Conservation (phyloP, 2,888 invertebrate genomes). For the Phortica magna region DNA sequence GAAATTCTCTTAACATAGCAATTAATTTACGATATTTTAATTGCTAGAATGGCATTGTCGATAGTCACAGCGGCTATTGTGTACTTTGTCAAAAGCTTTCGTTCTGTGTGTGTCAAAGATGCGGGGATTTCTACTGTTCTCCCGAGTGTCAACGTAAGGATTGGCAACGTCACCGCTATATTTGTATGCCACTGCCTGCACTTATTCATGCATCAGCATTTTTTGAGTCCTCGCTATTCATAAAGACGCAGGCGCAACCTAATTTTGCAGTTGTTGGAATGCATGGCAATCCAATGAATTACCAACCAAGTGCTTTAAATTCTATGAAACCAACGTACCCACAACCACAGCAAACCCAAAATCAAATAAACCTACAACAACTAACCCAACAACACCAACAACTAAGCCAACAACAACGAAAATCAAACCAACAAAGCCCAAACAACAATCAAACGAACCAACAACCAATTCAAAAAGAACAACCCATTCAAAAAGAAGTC, state of each 20-base stretch:
- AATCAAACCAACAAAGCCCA: neutral
- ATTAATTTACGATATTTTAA: no score
- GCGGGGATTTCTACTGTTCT: constrained; percentile 64
- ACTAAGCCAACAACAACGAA: neutral
- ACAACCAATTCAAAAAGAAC: neutral
- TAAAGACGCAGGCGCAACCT: neutral
- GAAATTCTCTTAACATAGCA: no score
- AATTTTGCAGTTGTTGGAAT: neutral
- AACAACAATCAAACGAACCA: neutral
- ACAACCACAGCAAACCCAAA: no score
- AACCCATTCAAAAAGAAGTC: neutral
- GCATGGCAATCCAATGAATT: neutral
- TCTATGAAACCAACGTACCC: neutral
- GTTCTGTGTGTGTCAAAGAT: constrained; percentile 56
- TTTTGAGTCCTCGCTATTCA: neutral
- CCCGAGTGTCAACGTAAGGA: constrained; percentile 57
- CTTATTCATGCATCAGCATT: constrained; percentile 3
- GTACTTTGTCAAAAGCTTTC: constrained; percentile 48
- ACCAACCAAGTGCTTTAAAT: neutral
- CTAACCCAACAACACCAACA: neutral
- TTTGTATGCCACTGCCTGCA: constrained; percentile 61
- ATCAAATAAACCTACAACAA: no score
- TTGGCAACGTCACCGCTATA: constrained; percentile 61
- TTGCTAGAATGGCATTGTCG: neutral
- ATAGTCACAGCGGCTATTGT: constrained; percentile 39